A percentile compares a stretch with the other conserved stretches of the same genome.
phyloP scores from a whole-genome alignment of 2,113 vertebrate species.

The Alexandromys fortis region DNA sequence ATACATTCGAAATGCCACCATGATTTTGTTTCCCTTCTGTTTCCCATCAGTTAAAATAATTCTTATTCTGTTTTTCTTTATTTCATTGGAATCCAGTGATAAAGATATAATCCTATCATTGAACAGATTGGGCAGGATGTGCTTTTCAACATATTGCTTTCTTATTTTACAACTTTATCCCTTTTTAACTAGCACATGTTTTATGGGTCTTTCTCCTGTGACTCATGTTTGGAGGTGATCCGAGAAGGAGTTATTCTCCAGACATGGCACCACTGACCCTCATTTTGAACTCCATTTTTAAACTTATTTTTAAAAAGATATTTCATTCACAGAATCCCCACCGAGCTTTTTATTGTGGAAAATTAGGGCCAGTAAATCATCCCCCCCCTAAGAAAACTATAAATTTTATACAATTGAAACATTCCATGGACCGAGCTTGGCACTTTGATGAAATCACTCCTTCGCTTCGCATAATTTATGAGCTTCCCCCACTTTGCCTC shows the following conservation, averaged over 20 bases:
- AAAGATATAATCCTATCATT: constrained; percentile 46
- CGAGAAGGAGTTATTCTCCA: constrained; percentile 77
- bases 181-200: constrained; percentile 74
- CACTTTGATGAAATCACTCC: constrained; percentile 88
- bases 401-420: constrained; percentile 88
- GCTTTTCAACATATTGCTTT: constrained; percentile 58
- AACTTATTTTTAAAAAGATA: constrained; percentile 85
- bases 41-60: constrained; percentile 3
- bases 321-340: constrained; percentile 86
- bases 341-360: constrained; percentile 87
- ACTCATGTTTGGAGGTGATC: constrained; percentile 81
- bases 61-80: constrained; percentile 36
- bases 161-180: constrained; percentile 73
- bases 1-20: too few species aligned
- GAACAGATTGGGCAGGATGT: constrained; percentile 46
- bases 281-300: constrained; percentile 75
- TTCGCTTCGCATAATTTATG: constrained; percentile 86
- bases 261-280: constrained; percentile 81
- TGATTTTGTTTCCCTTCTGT: background rate
- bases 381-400: constrained; percentile 82
- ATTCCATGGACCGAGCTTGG: constrained; percentile 86
- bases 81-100: constrained; percentile 40
- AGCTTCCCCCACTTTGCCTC: constrained; percentile 69
- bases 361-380: constrained; percentile 86
- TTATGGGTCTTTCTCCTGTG: constrained; percentile 78